Evolutionary conservation across 2,888 invertebrate genomes (phyloP).

Genomic region (Parnassius orleans): DNA sequence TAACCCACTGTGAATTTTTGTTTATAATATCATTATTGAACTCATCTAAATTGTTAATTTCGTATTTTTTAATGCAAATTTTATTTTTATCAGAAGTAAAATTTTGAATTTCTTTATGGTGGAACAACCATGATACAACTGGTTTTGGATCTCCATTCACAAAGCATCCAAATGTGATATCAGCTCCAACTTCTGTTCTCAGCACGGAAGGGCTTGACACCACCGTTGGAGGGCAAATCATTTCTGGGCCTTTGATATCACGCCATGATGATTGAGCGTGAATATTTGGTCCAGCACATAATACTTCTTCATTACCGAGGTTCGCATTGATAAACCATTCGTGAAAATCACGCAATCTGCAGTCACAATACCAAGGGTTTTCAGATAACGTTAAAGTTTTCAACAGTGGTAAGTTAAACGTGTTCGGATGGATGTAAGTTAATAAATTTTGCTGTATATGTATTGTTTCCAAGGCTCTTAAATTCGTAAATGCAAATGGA

Average conservation of each 20-base stretch:
- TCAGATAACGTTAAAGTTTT: slow-evolving; percentile 90
- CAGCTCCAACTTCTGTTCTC: slow-evolving; percentile 89
- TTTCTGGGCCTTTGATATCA: slow-evolving; percentile 85
- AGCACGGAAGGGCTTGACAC: slow-evolving; percentile 79
- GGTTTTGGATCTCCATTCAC: slow-evolving; percentile 91
- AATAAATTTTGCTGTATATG: slow-evolving; percentile 91
- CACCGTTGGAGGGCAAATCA: slow-evolving; percentile 90
- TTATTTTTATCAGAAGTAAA: slow-evolving; percentile 57
- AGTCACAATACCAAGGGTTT: slow-evolving; percentile 95
- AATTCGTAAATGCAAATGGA: slow-evolving; percentile 87
- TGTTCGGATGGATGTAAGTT: slow-evolving; percentile 80
- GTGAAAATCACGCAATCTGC: slow-evolving; percentile 89
- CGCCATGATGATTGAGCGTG: slow-evolving; percentile 87
- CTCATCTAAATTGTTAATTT: slow-evolving; percentile 56
- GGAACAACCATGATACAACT: slow-evolving; percentile 88
- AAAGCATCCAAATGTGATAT: slow-evolving; percentile 90
- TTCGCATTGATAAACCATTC: slow-evolving; percentile 90
- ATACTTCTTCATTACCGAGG: slow-evolving; percentile 86
- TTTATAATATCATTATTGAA: slow-evolving; percentile 65
- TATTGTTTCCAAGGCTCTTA: slow-evolving; percentile 89
- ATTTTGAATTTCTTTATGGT: slow-evolving; percentile 75
- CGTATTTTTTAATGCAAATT: slow-evolving; percentile 54
- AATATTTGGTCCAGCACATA: slow-evolving; percentile 85
- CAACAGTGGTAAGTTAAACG: slow-evolving; percentile 76
- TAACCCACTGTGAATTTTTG: slow-evolving; percentile 85